These are phyloP conservation scores for Epinotia nisella DNA, from an alignment of 2,888 invertebrate species.

Conservation along the genomic window DNA sequence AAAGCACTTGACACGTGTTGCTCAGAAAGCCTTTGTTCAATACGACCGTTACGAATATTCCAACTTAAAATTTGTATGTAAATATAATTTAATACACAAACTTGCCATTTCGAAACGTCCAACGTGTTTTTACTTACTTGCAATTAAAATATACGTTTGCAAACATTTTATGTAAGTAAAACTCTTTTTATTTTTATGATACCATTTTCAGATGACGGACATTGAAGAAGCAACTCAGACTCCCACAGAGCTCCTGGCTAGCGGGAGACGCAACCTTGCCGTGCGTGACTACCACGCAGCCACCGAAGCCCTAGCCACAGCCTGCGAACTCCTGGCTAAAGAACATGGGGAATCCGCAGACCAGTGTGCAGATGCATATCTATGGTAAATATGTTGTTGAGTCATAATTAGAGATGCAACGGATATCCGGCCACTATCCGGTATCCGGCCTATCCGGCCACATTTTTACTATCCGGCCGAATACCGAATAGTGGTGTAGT, in stretches of 20 bases:
- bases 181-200: not conserved
- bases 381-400: slow-evolving; percentile 84
- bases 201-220: slow-evolving; percentile 83
- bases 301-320: slow-evolving; percentile 88
- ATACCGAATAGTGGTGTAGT: too few species aligned
- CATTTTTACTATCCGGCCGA: too few species aligned
- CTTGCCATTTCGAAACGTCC: not conserved
- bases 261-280: slow-evolving; percentile 91
- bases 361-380: slow-evolving; percentile 95
- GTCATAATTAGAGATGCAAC: too few species aligned
- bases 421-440: too few species aligned
- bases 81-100: not conserved
- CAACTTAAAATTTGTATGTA: not conserved
- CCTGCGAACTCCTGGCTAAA: slow-evolving; percentile 88
- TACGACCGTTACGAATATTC: slow-evolving; percentile 37
- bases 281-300: slow-evolving; percentile 90
- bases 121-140: not conserved
- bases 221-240: slow-evolving; percentile 78
- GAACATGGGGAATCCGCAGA: slow-evolving; percentile 93
- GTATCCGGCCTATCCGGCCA: too few species aligned
- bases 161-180: too few species aligned
- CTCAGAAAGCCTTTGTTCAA: slow-evolving; percentile 28
- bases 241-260: slow-evolving; percentile 86
- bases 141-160: not conserved
- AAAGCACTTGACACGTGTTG: slow-evolving; percentile 38